Evolutionary conservation across 2,113 vertebrate genomes (phyloP).

Genomic region (Trematocara marginatum): DNA sequence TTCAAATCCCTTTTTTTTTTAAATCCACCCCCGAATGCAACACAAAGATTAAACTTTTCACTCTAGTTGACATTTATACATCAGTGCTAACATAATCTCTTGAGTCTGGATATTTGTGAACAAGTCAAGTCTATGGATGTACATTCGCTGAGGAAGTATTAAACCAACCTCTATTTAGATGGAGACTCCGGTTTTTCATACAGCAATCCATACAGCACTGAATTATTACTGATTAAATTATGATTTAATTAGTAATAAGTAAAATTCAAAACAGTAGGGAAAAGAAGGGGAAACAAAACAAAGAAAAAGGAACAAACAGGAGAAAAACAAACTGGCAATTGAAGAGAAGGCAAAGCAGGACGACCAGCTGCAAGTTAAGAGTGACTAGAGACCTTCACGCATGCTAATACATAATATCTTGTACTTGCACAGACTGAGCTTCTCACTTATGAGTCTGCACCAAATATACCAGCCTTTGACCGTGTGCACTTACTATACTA

Average conservation of each 20-base stretch:
- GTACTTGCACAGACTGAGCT: background rate
- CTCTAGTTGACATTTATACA: slow-evolving; percentile 10
- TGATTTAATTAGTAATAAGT: background rate
- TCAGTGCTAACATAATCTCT: background rate
- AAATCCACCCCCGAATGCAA: background rate
- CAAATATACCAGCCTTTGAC: background rate
- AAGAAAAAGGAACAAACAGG: background rate
- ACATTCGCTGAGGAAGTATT: background rate
- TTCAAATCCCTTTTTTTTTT: slow-evolving; percentile 5
- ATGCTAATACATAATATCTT: background rate
- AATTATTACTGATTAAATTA: background rate
- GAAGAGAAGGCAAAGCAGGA: background rate
- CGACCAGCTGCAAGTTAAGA: background rate
- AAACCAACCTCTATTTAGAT: background rate
- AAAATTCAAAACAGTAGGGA: background rate
- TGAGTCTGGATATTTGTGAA: background rate
- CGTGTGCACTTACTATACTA: background rate
- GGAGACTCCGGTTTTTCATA: background rate
- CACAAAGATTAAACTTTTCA: background rate
- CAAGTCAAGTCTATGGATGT: background rate
- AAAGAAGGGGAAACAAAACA: background rate
- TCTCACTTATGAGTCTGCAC: background rate
- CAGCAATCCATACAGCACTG: background rate
- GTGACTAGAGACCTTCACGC: background rate
- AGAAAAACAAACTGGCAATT: background rate